Evolutionary conservation across 92 coral and sea anemone species (phyloP), one percentile per base, ranked within the genome.

Genomic region (Epizoanthus rinbou): DNA sequence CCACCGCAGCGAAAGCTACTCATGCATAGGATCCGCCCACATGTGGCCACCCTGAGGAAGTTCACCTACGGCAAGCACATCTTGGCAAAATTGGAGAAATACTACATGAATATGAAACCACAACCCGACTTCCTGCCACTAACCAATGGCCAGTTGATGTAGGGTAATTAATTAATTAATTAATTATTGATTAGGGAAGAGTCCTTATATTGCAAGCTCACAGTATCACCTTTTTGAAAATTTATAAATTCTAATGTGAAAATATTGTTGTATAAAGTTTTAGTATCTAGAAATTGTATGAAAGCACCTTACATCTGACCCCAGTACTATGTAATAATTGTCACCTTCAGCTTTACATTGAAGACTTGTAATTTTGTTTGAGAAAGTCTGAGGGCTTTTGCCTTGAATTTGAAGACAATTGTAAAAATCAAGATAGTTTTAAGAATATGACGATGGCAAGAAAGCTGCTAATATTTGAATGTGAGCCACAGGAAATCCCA

Each of bases 51-150:
- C 16, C 88, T 97, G 52, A 92, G 98, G 84, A 97, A 97, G 83
- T 97, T 94, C 88, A 97, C 99, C 6, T 97, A 97, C 59, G 99
- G 99, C 54, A 97, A 97, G 52, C 99, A 97, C 89, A 97, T 97
- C 85, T 83, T 97, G 64, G 99, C 99, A 64, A 97, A 97, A 74
- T 86, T 97, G 25, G 99, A 97, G 85, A 97, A 97, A 88, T 97
- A 97, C 66, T 93, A 89, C 82, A 89, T 93, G 94, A 89, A 83
- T 11, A 88, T 91, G 86, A 93, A 93, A 63, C 98, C 98, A 4
- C 79, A 91, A 8, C 92, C 94, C 0, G 98, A 93, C 39, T 93
- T 91, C 81, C 73, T 93, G 72, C 98, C 98, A 33, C 73, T 93
- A 63, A 85, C 91, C 52, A 93, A 93, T 79, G 98, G 98, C 52